phyloP scores from a whole-genome alignment of 2,888 invertebrate genomes.

The Drosophila suboccidentalis region DNA sequence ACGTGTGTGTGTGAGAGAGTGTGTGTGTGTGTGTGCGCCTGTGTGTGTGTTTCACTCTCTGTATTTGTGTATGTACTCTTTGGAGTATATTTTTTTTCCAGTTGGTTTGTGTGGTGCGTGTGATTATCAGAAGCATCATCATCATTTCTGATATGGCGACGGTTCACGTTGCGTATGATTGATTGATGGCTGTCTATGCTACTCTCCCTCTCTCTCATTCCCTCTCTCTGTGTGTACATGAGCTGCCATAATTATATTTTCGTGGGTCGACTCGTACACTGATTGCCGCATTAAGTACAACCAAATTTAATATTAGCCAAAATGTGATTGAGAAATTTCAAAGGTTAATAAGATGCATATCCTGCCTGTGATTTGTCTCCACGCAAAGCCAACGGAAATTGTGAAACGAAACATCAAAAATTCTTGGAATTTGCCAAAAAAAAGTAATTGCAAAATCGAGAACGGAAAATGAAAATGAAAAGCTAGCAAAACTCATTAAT shows the following conservation, averaged over 20 bases:
- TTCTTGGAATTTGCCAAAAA: constrained; percentile 1
- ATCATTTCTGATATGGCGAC: constrained; percentile 49
- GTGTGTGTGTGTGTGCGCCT: constrained; percentile 11
- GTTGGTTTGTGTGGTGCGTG: constrained; percentile 37
- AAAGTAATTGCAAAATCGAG: not conserved
- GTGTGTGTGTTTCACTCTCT: constrained; percentile 3
- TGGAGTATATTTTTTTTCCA: constrained; percentile 11
- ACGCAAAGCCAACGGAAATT: constrained; percentile 5
- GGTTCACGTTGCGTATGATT: constrained; percentile 72
- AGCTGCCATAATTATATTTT: constrained; percentile 60
- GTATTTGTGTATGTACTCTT: constrained; percentile 11
- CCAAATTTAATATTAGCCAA: constrained; percentile 11
- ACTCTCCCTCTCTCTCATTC: not conserved
- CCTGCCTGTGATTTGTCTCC: constrained; percentile 29
- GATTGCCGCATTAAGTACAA: constrained; percentile 39
- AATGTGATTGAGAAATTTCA: constrained; percentile 46
- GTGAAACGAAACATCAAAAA: constrained; percentile 9
- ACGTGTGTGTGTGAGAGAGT: constrained; percentile 9
- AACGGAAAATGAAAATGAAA: not conserved
- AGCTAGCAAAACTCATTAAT: constrained; percentile 2
- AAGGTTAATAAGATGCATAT: constrained; percentile 32
- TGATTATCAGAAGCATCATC: constrained; percentile 62
- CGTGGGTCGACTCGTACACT: constrained; percentile 34
- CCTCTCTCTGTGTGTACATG: constrained; percentile 22
- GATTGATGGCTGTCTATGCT: constrained; percentile 61